phyloP scores from a whole-genome alignment of 2,888 invertebrate genomes.

The Phengaris alcon region DNA sequence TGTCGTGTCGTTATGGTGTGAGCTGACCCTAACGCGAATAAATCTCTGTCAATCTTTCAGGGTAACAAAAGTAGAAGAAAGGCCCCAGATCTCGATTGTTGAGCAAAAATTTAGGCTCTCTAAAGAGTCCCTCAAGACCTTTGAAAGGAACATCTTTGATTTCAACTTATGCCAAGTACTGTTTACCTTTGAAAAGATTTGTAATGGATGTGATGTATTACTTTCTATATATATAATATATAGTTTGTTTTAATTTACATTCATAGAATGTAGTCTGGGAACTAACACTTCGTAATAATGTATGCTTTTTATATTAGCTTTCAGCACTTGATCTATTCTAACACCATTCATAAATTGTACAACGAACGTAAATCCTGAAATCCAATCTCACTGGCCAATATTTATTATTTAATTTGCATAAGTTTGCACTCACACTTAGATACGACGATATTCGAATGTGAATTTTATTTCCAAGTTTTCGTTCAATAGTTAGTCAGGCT shows the following conservation, averaged over 20 bases:
- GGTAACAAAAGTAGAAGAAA: conserved; percentile 25
- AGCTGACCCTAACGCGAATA: neutral
- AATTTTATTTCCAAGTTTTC: conserved; percentile 16
- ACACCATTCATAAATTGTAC: neutral
- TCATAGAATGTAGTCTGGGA: neutral
- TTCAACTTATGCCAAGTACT: conserved; percentile 11
- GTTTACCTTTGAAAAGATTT: conserved; percentile 6
- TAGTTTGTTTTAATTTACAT: neutral
- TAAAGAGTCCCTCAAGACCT: neutral
- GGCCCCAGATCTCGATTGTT: neutral
- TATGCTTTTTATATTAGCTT: neutral
- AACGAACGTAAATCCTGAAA: neutral
- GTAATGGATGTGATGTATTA: neutral
- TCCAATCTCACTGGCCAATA: neutral
- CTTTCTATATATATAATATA: neutral
- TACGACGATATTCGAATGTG: neutral
- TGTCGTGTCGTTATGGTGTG: too few species aligned
- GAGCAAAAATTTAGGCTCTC: neutral
- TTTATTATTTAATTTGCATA: neutral
- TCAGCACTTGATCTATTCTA: neutral
- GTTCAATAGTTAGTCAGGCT: neutral
- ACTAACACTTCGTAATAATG: neutral
- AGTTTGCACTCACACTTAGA: neutral
- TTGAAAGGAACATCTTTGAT: conserved; percentile 6
- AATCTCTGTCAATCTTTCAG: conserved; percentile 22